Conservation (phyloP, 2,797 vertebrate genomes). For the Cyclura pinguis region DNA sequence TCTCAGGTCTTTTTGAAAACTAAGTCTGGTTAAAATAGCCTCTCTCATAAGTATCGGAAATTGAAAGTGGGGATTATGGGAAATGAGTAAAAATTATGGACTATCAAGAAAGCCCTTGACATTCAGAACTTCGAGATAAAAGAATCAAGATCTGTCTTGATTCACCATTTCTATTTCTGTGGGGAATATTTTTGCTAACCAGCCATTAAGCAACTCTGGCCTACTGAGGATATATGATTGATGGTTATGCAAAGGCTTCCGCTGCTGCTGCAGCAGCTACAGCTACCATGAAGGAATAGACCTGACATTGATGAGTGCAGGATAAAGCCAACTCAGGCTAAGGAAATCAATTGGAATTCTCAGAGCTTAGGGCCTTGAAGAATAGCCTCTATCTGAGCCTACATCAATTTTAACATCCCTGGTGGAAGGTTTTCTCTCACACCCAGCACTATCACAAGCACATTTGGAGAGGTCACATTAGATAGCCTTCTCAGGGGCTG, state of each 20-base stretch:
- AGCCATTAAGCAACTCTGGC: slow-evolving; percentile 45
- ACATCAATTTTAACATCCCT: no score
- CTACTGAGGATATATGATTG: slow-evolving; percentile 59
- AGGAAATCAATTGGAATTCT: slow-evolving; percentile 37
- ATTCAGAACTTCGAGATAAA: slow-evolving; percentile 64
- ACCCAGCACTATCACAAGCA: no score
- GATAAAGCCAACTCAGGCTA: slow-evolving; percentile 22
- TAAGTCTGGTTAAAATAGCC: slow-evolving; percentile 52
- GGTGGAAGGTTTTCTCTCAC: no score
- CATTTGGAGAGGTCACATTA: no score
- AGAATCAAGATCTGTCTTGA: slow-evolving; percentile 65
- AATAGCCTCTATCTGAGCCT: background rate
- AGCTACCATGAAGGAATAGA: slow-evolving; percentile 38
- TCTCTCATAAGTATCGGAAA: slow-evolving; percentile 64
- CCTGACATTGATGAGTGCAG: slow-evolving; percentile 11
- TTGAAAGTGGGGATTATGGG: background rate
- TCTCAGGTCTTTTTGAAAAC: slow-evolving; percentile 38
- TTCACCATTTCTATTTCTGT: slow-evolving; percentile 64
- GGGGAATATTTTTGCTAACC: slow-evolving; percentile 55
- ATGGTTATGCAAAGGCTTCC: slow-evolving; percentile 54
- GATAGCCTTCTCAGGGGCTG: no score
- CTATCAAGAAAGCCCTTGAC: slow-evolving; percentile 59
- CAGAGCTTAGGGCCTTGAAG: background rate
- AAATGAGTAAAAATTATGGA: slow-evolving; percentile 62
- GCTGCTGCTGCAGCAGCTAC: slow-evolving; percentile 46